Percentiles rank a stretch among this genome's conserved stretches.
These are phyloP conservation scores for Taphrorychus bicolor DNA, from an alignment of 2,888 invertebrate genomes.

Conservation along the genomic window DNA sequence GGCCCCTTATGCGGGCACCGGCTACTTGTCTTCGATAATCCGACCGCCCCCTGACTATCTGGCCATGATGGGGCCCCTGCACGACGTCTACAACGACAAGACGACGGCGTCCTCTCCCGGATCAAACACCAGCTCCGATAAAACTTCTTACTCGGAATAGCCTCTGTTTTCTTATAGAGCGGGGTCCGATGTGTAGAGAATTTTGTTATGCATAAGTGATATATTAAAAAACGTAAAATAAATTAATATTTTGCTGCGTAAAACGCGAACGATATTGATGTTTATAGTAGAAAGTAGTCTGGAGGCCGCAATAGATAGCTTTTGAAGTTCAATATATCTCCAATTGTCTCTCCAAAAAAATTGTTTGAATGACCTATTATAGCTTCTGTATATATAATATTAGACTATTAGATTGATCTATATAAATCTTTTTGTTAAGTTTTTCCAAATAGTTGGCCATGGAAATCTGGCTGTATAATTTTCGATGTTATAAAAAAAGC, in stretches of 20 bases:
- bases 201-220: not conserved
- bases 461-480: too few species aligned
- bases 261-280: constrained; percentile 3
- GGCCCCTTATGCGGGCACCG: constrained; percentile 84
- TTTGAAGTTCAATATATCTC: too few species aligned
- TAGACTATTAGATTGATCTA: too few species aligned
- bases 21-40: constrained; percentile 82
- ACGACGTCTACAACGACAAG: constrained; percentile 59
- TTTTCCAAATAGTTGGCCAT: too few species aligned
- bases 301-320: too few species aligned
- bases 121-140: constrained; percentile 64
- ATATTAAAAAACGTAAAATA: too few species aligned
- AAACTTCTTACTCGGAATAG: constrained; percentile 65
- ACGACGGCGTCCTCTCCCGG: constrained; percentile 61
- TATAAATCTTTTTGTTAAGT: too few species aligned
- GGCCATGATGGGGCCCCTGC: constrained; percentile 56
- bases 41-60: constrained; percentile 60
- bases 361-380: too few species aligned
- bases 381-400: too few species aligned
- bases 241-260: not conserved
- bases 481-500: too few species aligned
- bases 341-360: too few species aligned
- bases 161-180: not conserved
- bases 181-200: not conserved
- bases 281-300: not conserved